Base-by-base conservation (phyloP, 2,888 invertebrate genomes). In the Silvanus unidentatus region DNA sequence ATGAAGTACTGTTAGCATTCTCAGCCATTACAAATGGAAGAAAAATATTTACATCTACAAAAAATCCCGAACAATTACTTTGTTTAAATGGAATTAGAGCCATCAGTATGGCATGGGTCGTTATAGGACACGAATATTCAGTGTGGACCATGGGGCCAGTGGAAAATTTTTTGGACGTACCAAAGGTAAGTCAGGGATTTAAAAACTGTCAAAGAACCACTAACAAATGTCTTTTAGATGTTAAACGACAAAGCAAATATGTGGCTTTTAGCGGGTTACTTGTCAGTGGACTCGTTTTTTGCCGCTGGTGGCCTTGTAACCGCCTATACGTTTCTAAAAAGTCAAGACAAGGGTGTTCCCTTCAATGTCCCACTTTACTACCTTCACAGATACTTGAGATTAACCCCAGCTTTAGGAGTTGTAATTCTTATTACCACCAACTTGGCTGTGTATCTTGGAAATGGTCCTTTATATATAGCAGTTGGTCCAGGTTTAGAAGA, bases 221-320 rank as follows among this genome's bases (percentile, higher is more conserved):
- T 5, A 5, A 32, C 32, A 32, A 32, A 22, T 22, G 8, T 37
- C 16, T 3, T 37, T 16, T 11, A 37, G 37, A 6, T 11, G 10
- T 6, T 16, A 13, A 37, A 14, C 3, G n/a, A 38, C 32, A n/a
- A 16, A 16, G 12, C 9, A n/a, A 37, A 37, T 12, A 52, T 49
- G 39, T 52, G 50, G 39, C 22, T 52, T 30, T 56, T 71, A 8
- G 3, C 22, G 4, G 3, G 4, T 8, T 5, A 3, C 8, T 22
- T 22, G 22, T 22, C 77, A 1, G 81, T 82, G 1, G 82, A 82
- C 45, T 77, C 80, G 0, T 82, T 82, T 64, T 78, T 82, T 57
- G 66, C 77, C 28, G 64, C 81, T 54, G 78, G 78, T 52, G 81
- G 81, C 1, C 62, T 81, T 36, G 63, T 82, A 1, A 75, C 74